Conservation (phyloP, 2,888 invertebrate genomes). For the Drosophila tanythrix region DNA sequence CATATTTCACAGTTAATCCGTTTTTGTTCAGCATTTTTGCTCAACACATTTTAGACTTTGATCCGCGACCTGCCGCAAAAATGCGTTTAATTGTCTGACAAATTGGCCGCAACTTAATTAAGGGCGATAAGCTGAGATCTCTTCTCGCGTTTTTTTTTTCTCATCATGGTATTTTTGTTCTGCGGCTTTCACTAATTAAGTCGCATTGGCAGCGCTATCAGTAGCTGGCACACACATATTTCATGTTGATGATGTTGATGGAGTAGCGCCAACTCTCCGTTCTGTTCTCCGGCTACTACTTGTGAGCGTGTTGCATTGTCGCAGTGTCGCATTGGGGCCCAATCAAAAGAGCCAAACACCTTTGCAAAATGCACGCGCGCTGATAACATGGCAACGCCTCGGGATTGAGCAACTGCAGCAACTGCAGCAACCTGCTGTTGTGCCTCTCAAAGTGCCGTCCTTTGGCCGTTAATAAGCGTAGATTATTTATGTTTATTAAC, state of each 20-base stretch:
- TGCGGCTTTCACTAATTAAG: constrained; percentile 65
- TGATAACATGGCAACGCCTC: constrained; percentile 67
- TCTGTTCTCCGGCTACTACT: constrained; percentile 39
- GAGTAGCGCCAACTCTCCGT: constrained; percentile 29
- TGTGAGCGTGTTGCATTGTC: constrained; percentile 46
- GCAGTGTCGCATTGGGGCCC: constrained; percentile 30
- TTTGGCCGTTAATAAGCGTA: constrained; percentile 78
- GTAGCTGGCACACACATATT: constrained; percentile 65
- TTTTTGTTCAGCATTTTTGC: constrained; percentile 8
- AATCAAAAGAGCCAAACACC: constrained; percentile 81
- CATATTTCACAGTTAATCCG: constrained; percentile 42
- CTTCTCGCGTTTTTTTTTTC: neutral
- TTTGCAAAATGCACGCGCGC: constrained; percentile 82
- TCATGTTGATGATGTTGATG: constrained; percentile 55
- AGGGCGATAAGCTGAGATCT: constrained; percentile 62
- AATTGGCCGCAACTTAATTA: constrained; percentile 80
- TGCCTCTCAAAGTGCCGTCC: constrained; percentile 48
- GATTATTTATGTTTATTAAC: constrained; percentile 85
- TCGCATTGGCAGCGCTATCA: constrained; percentile 70
- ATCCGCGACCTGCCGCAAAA: constrained; percentile 65
- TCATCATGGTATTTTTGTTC: constrained; percentile 2
- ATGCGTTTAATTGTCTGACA: constrained; percentile 75
- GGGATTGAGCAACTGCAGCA: constrained; percentile 15
- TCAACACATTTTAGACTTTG: constrained; percentile 31
- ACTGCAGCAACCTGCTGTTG: constrained; percentile 6